Evolutionary conservation across 2,113 vertebrate genomes (phyloP).

Genomic region (Pygoscelis antarcticus): DNA sequence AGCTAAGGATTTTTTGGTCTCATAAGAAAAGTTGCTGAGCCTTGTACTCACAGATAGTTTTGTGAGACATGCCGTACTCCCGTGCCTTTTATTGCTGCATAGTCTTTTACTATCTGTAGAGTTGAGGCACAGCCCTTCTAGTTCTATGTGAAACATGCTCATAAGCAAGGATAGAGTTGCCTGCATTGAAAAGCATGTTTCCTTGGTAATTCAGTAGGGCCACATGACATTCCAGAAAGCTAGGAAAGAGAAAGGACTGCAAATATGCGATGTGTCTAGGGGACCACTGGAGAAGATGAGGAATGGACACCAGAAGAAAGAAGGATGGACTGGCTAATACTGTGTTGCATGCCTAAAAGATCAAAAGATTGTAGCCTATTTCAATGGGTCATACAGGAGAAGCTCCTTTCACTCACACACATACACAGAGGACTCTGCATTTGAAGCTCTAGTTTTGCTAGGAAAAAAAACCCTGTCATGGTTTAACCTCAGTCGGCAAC

Average conservation of each 20-base stretch:
- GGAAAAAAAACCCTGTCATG: too few relatives aligned
- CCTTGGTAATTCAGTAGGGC: neutral
- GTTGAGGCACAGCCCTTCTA: neutral
- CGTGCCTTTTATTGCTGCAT: neutral
- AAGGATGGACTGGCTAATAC: neutral
- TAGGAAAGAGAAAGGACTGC: neutral
- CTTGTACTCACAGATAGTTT: neutral
- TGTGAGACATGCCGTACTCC: neutral
- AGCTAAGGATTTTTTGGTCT: neutral
- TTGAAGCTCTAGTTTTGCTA: neutral
- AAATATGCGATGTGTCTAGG: rapidly evolving
- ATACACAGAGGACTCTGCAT: neutral
- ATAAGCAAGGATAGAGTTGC: neutral
- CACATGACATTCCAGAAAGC: neutral
- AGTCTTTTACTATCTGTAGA: neutral
- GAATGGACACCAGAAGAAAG: neutral
- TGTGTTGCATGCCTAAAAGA: neutral
- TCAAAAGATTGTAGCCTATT: neutral
- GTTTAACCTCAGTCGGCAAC: too few relatives aligned
- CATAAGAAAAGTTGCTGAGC: neutral
- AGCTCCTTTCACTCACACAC: neutral
- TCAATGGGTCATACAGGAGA: neutral
- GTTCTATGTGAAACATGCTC: neutral
- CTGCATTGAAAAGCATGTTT: neutral
- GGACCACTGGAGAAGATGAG: neutral